A percentile compares a stretch with the other conserved stretches of the same genome.
phyloP scores from a whole-genome alignment of 2,797 vertebrate genomes.

The Semotilus atromaculatus region DNA sequence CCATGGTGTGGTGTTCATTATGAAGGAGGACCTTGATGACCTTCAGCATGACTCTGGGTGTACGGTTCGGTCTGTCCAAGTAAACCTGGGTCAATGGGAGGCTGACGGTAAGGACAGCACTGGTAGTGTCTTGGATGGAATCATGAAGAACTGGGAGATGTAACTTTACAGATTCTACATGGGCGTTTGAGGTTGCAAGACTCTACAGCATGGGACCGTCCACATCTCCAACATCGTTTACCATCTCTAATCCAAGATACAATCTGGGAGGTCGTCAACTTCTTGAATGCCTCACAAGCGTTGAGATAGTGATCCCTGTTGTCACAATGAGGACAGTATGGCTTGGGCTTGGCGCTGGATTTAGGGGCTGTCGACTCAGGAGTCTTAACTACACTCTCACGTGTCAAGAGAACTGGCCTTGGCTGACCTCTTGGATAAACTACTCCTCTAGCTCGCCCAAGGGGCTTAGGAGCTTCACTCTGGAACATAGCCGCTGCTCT shows the following conservation, averaged over 20 bases:
- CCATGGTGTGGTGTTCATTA: neutral
- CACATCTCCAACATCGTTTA: constrained; percentile 48
- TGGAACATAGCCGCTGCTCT: neutral
- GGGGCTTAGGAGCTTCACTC: neutral
- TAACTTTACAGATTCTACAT: constrained; percentile 51
- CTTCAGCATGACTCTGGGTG: constrained; percentile 57
- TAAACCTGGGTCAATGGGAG: neutral
- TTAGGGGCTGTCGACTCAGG: neutral
- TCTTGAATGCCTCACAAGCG: neutral
- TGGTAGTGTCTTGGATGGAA: no score
- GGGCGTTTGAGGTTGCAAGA: constrained; percentile 54
- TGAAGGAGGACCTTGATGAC: constrained; percentile 51
- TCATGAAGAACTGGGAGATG: no score
- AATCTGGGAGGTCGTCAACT: neutral
- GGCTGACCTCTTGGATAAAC: no score
- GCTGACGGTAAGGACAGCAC: neutral
- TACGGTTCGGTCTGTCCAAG: neutral
- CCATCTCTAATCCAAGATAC: constrained; percentile 39
- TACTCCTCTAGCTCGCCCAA: neutral
- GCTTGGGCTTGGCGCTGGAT: neutral
- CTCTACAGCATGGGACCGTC: constrained; percentile 32
- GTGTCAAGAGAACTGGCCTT: neutral
- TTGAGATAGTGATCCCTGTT: neutral
- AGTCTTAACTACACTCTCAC: neutral
- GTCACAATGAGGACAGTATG: neutral